Evolutionary conservation across 1,140 invertebrate species (phyloP), one percentile per base, ranked within the genome.

Genomic region (Zophobas atratus): DNA sequence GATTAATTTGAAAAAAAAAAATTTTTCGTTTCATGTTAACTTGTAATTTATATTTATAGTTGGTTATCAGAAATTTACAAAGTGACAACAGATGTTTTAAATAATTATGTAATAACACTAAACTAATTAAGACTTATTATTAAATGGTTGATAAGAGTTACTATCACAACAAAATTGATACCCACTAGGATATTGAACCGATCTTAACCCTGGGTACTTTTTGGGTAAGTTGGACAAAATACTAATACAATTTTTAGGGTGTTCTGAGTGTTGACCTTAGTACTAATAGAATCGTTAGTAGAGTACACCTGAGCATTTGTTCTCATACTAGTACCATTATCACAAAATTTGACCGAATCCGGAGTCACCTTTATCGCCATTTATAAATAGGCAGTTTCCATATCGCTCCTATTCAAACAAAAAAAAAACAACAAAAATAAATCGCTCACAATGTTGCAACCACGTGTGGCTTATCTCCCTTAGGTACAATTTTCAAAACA

Each of bases 401-500:
- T 8, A 39, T 35, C 38, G 20, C 2, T 2, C 4, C 3, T 4
- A 46, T 46, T 8, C 43, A 46, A 35, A 8, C 56, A 60, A 35
- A 60, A 60, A 33, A 60, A 8, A 5, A 4, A 35, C 36, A 6
- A 60, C 60, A 67, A 67, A 67, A 67, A 67, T 67, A 67, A 67
- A 41, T 67, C 36, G 32, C 20, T 20, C 20, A 46, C 43, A 46
- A 4, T 46, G 35, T 60, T 39, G 56, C 36, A 4, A 46, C 43
- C 43, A 35, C 35, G 36, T 8, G 8, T 34, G 6, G 5, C 41
- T 67, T 67, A 67, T 67, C 60, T 67, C 33, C 6, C 60, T 43
- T 67, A 67, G 60, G 60, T 67, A 67, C 60, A 67, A 43, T 33
- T 67, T 39, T 67, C 6, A 36, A 35, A 60, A 60, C 35, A 60